These are phyloP conservation scores for Graptemys geographica DNA, from an alignment of 2,797 vertebrate species.

Conservation along the genomic window DNA sequence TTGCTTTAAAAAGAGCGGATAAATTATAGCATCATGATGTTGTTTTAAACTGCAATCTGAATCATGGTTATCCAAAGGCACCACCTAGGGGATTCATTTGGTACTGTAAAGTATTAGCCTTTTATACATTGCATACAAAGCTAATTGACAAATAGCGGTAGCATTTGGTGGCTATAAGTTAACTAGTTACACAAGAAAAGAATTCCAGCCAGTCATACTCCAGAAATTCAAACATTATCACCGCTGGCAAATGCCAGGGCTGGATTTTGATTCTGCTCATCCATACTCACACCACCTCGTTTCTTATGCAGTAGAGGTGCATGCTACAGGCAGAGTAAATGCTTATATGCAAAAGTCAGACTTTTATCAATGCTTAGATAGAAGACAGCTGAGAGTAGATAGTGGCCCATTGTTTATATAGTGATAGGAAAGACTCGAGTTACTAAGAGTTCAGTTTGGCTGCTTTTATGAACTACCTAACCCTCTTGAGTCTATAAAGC, in stretches of 20 bases:
- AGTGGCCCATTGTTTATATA: accelerated
- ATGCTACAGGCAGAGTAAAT: background rate
- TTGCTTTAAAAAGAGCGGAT: no score
- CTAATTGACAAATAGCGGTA: accelerated
- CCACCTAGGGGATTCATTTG: background rate
- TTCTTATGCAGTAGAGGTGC: background rate
- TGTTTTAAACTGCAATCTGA: no score
- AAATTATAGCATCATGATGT: no score
- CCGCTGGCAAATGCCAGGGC: background rate
- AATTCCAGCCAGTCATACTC: accelerated
- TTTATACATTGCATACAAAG: accelerated
- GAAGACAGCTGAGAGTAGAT: accelerated
- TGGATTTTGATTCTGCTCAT: accelerated
- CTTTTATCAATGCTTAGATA: background rate
- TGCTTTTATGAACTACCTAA: background rate
- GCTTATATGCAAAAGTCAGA: accelerated
- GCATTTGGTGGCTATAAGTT: no score
- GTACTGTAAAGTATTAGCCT: background rate
- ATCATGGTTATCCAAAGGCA: background rate
- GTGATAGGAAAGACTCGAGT: background rate
- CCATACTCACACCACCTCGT: background rate
- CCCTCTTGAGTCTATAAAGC: background rate
- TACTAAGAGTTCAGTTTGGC: background rate
- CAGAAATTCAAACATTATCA: accelerated
- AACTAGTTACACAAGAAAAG: background rate